phyloP scores from a whole-genome alignment of 2,113 vertebrate genomes.

The Nipponia nippon region DNA sequence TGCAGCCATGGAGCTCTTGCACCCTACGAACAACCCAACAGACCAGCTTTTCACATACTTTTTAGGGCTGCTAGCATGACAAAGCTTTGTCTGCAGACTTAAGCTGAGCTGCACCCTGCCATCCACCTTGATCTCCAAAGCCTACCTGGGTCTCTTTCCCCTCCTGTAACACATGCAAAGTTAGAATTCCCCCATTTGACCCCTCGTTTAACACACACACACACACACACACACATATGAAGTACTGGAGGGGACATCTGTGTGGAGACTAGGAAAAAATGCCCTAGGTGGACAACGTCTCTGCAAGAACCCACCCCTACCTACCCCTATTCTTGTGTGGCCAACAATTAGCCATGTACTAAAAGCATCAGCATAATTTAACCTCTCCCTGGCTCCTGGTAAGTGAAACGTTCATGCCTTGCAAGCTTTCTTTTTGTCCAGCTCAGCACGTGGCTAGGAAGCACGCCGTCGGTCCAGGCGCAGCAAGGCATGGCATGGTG shows the following conservation, averaged over 20 bases:
- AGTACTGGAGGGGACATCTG: not conserved
- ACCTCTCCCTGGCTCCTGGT: not conserved
- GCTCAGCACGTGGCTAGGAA: rapidly evolving
- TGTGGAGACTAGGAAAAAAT: not conserved
- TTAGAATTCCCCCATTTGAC: rapidly evolving
- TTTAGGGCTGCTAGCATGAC: not conserved
- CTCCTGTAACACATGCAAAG: not conserved
- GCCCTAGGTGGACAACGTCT: not conserved
- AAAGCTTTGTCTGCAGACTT: not conserved
- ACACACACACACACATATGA: rapidly evolving
- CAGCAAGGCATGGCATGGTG: rapidly evolving
- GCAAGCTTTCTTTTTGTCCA: not conserved
- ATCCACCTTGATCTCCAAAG: not conserved
- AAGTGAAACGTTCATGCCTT: not conserved
- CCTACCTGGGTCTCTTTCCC: not conserved
- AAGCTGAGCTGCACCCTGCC: not conserved
- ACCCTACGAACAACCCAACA: not conserved
- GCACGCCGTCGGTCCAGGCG: rapidly evolving
- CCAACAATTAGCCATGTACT: not conserved
- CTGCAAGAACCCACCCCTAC: not conserved
- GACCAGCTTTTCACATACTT: not conserved
- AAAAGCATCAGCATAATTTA: not conserved
- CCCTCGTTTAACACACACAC: rapidly evolving
- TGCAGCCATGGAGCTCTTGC: not conserved
- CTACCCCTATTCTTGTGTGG: not conserved